Base-by-base conservation (phyloP, 2,888 invertebrate genomes). In the Drosophila nr. fundita region DNA sequence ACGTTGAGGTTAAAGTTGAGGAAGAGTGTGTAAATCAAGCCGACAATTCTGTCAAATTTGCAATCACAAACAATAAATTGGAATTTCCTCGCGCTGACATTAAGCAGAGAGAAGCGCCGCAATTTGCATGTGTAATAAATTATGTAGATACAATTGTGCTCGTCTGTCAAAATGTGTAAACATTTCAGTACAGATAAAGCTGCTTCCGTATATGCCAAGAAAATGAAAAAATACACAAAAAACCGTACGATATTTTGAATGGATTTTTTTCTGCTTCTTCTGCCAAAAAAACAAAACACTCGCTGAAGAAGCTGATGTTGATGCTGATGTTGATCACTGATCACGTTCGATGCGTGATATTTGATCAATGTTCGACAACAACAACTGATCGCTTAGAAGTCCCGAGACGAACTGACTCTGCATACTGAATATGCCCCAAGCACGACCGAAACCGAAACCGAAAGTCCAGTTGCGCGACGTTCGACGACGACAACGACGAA, bases 401-500 rank as follows among this genome's bases (percentile, higher is more conserved):
- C 76, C 90, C 84, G 88, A 83, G 80, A 83, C 84, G 81, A 90
- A 84, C 91, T 91, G 81, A 88, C 27, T 11, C 27, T 13, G 29
- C 40, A 40, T 29, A 76, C 59, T 36, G 64, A 71, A 36, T 18
- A 15, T 32, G 53, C 65, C 34, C 10, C 30, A 29, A 57, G 38
- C 61, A 58, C 68, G 64, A 62, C 40, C 59, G 83, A 83, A 86
- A 83, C 80, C 73, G 82, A 87, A 87, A 87, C 73, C 79, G 30
- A 40, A 74, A 73, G 38, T 74, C 54, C 68, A 77, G 75, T 68
- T 73, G 75, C 34, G 55, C 45, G 45, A 45, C 45, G 45, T 21
- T 45, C 45, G 45, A 45, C 45, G 21, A 21, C 21, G 13, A 36
- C 36, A 0, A 10, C 30, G 21, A 29, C 60, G 60, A 52, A 42